A percentile compares a stretch with the other conserved stretches of the same genome.
These are phyloP conservation scores for Diarsia brunnea DNA, from an alignment of 2,888 invertebrate species.

Conservation along the genomic window DNA sequence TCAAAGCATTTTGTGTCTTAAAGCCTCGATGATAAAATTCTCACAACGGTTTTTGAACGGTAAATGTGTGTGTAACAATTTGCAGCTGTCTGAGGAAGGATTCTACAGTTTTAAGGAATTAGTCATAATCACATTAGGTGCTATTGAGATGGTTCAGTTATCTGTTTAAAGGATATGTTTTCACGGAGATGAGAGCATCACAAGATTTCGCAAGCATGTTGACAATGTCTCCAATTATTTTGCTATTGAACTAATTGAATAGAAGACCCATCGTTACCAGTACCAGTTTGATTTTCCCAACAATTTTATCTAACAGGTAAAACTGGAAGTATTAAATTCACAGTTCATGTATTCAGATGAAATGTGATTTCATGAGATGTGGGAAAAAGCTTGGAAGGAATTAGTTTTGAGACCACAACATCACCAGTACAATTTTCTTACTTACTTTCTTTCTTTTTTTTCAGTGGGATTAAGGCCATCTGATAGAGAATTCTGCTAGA, in stretches of 20 bases:
- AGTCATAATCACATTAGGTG: constrained; percentile 83
- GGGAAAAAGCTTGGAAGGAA: neutral
- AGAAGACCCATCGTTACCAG: neutral
- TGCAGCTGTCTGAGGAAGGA: constrained; percentile 79
- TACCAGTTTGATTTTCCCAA: neutral
- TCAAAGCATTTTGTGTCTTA: constrained; percentile 76
- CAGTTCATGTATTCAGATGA: neutral
- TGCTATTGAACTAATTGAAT: neutral
- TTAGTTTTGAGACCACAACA: neutral
- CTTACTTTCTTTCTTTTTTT: no score
- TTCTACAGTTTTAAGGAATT: constrained; percentile 83
- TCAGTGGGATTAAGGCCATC: no score
- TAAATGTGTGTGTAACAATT: constrained; percentile 71
- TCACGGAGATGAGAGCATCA: constrained; percentile 19
- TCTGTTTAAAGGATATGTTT: constrained; percentile 51
- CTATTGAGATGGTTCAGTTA: constrained; percentile 68
- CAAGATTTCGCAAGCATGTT: neutral
- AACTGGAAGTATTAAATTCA: neutral
- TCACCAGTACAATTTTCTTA: no score
- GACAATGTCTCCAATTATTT: neutral
- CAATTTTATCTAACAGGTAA: neutral
- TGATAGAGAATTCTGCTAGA: neutral
- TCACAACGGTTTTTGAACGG: constrained; percentile 63
- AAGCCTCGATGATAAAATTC: constrained; percentile 61
- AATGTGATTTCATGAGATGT: neutral